phyloP scores from a whole-genome alignment of 1,140 invertebrate genomes.

The Drosophila repletoides region DNA sequence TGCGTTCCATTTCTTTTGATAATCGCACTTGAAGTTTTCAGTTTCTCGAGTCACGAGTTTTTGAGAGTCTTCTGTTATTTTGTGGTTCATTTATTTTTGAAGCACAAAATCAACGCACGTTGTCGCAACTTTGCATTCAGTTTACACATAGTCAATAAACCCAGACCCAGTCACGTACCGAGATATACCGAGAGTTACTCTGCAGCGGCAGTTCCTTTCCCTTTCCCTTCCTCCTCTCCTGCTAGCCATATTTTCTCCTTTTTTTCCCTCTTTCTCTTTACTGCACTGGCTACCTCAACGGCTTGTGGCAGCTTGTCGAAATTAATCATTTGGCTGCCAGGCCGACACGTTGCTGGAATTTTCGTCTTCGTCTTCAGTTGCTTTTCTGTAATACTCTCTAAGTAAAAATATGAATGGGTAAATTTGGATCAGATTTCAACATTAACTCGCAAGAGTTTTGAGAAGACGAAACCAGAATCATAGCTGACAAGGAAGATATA shows the following conservation, averaged over 20 bases:
- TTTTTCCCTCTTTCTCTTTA: neutral
- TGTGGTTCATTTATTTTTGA: constrained; percentile 68
- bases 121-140: constrained; percentile 61
- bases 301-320: constrained; percentile 77
- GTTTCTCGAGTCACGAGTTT: too few species aligned
- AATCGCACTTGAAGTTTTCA: too few species aligned
- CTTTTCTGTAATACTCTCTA: constrained; percentile 9
- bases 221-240: too few species aligned
- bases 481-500: too few species aligned
- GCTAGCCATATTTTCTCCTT: neutral
- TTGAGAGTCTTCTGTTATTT: constrained; percentile 45
- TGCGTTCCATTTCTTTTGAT: too few species aligned
- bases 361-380: neutral
- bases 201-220: neutral
- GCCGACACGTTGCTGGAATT: constrained; percentile 28
- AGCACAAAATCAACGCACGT: constrained; percentile 67
- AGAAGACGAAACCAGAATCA: too few species aligned
- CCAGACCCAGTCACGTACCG: constrained; percentile 48
- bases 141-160: constrained; percentile 61
- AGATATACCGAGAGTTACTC: constrained; percentile 19
- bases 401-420: neutral
- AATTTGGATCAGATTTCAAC: too few species aligned
- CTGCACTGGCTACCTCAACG: constrained; percentile 26
- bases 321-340: constrained; percentile 78
- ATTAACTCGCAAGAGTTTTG: too few species aligned